phyloP scores from a whole-genome alignment of 1,140 invertebrate species.

The Halesus radiatus region DNA sequence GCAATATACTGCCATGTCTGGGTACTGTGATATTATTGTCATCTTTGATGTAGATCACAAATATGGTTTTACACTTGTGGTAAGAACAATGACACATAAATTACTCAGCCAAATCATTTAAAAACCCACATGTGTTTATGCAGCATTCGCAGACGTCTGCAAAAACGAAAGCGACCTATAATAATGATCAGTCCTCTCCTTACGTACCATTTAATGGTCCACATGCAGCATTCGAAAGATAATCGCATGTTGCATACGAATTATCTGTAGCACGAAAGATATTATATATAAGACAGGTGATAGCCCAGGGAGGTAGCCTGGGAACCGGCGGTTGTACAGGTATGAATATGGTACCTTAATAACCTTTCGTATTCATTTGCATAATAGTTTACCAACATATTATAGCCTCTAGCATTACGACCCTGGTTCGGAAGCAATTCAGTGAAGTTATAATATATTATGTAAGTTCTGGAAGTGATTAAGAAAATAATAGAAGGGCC shows the following conservation, averaged over 20 bases:
- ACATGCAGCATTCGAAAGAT: not conserved
- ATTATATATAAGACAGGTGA: slow-evolving; percentile 29
- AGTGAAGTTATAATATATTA: too few species aligned
- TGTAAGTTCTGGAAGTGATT: too few species aligned
- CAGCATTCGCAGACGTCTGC: not conserved
- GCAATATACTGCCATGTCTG: too few species aligned
- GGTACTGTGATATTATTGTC: too few species aligned
- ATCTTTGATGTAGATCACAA: too few species aligned
- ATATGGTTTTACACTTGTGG: too few species aligned
- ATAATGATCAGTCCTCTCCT: too few species aligned
- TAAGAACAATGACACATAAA: too few species aligned
- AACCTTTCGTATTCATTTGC: slow-evolving; percentile 21
- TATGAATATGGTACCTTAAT: not conserved
- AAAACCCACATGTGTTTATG: too few species aligned
- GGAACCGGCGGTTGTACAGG: slow-evolving; percentile 14
- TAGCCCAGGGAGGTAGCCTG: slow-evolving; percentile 7
- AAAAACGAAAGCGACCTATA: not conserved
- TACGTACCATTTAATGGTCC: not conserved
- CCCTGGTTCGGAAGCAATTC: not conserved
- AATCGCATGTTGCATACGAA: slow-evolving; percentile 25
- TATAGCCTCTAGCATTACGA: not conserved
- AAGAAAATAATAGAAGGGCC: too few species aligned
- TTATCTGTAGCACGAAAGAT: slow-evolving; percentile 19
- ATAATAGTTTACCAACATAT: slow-evolving; percentile 19
- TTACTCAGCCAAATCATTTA: too few species aligned